Evolutionary conservation across 2,113 vertebrate genomes (phyloP), one percentile per base, ranked within the genome.

Genomic region (Nesogale talazaci): DNA sequence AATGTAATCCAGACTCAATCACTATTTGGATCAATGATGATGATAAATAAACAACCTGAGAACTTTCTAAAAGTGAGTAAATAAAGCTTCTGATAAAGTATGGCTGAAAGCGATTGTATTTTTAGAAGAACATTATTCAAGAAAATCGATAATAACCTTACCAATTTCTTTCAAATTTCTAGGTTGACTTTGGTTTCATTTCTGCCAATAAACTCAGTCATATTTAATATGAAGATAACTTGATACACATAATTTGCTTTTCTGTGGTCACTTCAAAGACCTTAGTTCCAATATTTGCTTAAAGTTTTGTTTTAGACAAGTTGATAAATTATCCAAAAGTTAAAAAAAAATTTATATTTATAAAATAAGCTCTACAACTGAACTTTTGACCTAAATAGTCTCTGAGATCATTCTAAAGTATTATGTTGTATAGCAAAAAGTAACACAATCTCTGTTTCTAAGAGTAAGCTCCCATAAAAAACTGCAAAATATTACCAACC

Each of bases 211-310:
- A 36, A 12, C n/a, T 40, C 63, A 31, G 27, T 81, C 85, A 86
- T 77, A 61, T 85, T 88, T 94, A 84, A 67, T 40, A 75, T n/a
- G 36, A 6, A 61, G 46, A 52, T 34, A 42, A 9, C 17, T 52
- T 89, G 57, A 15, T 12, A 36, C 36, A 75, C 91, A 56, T 89
- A 3, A 74, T n/a, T 85, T 94, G n/a, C 63, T 57, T 29, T 61
- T 36, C 19, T 84, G 6, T 89, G 36, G 14, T 65, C 70, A 94
- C 63, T 85, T 29, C 42, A 88, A 94, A 42, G 16, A 76, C n/a
- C 61, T 92, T 90, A 70, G 31, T 91, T 87, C 96, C 81, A 52
- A 77, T 46, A 92, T 65, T 81, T 76, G 87, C 77, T 92, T 46
- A 34, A 93, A 93, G 75, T 90, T 12, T 52, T 52, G 91, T 85